A percentile compares a stretch with the other conserved stretches of the same genome.
These are phyloP conservation scores for Phasia obesa DNA, from an alignment of 2,888 invertebrate species.

Conservation along the genomic window DNA sequence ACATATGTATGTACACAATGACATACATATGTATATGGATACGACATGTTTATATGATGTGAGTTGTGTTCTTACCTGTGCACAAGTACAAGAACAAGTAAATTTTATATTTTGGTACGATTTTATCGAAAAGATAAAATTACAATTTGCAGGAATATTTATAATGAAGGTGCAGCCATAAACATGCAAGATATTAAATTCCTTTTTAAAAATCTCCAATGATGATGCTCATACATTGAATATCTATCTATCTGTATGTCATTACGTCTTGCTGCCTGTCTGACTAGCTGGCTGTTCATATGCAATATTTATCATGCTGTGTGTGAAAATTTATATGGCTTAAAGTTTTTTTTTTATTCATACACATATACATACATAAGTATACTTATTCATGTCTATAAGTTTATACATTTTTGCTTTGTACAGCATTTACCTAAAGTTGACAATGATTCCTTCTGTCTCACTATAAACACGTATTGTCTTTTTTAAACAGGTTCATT, in stretches of 20 bases:
- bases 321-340: conserved; percentile 33
- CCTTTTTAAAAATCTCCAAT: conserved; percentile 56
- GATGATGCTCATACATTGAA: conserved; percentile 56
- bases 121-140: conserved; percentile 65
- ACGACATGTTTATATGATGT: not conserved
- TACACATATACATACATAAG: not conserved
- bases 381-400: not conserved
- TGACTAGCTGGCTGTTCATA: conserved; percentile 6
- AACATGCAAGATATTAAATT: conserved; percentile 70
- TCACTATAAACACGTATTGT: conserved; percentile 38
- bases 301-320: conserved; percentile 7
- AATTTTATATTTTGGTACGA: conserved; percentile 47
- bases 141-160: conserved; percentile 65
- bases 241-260: conserved; percentile 31
- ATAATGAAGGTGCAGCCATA: conserved; percentile 70
- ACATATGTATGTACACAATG: no score
- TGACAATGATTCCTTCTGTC: conserved; percentile 44
- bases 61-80: not conserved
- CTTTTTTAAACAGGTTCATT: conserved; percentile 52
- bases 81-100: not conserved
- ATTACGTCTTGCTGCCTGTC: conserved; percentile 9
- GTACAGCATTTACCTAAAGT: conserved; percentile 1
- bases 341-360: conserved; percentile 25
- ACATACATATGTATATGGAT: no score
- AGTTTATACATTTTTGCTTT: not conserved